Percentiles rank a stretch among this genome's conserved stretches.
Conservation (phyloP, 2,888 invertebrate genomes). For the Tetheella fluctuosa region DNA sequence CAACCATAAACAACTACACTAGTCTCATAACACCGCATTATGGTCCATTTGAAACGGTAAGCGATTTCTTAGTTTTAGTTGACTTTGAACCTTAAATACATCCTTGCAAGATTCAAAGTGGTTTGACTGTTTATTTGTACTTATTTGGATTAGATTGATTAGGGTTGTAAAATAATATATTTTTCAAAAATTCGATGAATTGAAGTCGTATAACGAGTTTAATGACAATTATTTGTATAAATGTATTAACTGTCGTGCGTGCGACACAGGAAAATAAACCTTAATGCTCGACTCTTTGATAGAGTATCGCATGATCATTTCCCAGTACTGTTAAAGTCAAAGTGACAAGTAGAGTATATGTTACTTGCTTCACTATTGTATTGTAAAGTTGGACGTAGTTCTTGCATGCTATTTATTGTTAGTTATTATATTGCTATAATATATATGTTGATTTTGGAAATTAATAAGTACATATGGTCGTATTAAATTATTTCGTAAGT, state of each 20-base stretch:
- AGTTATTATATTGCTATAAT: not conserved
- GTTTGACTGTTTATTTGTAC: not conserved
- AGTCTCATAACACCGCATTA: not conserved
- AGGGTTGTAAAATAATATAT: not conserved
- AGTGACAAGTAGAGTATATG: no score
- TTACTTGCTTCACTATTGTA: not conserved
- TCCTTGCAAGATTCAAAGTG: not conserved
- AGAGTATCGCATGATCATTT: no score
- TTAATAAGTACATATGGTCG: not conserved
- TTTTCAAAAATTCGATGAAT: no score
- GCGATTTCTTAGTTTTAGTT: not conserved
- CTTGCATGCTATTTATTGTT: not conserved
- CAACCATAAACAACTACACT: conserved; percentile 20
- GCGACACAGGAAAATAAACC: no score
- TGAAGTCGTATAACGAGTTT: no score
- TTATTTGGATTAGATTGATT: not conserved
- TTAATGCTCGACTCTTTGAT: no score
- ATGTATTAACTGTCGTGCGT: no score
- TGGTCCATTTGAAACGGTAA: not conserved
- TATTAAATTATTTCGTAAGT: no score
- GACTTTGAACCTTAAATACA: not conserved
- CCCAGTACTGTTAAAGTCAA: not conserved
- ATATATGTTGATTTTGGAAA: no score
- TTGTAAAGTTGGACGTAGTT: not conserved
- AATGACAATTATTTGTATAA: no score